Evolutionary conservation across 92 coral and sea anemone species (phyloP), one percentile per base, ranked within the genome.

Genomic region (Porites evermanni): DNA sequence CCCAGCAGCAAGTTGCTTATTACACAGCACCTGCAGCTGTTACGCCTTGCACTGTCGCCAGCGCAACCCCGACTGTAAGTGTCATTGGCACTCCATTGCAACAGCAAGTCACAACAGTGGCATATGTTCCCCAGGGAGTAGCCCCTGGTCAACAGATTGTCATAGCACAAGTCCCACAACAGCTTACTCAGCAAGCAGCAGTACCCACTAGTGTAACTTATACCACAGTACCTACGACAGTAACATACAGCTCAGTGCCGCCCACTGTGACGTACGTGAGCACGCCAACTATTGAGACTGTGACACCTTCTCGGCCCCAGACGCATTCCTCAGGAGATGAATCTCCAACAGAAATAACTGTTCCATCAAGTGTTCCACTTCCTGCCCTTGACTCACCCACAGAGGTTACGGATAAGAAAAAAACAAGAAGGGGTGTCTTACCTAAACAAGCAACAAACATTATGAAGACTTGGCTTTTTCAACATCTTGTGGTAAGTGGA

Each of bases 381-480:
- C 96, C 95, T 52, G 89, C 98, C 6, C 91, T 96, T 44, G 97
- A 93, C 79, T 95, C 98, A 1, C 95, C 95, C 10, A 92, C 99
- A 11, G 96, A 90, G 54, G 80, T 87, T 53, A 88, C 97, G 21
- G 96, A 94, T 64, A 92, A 90, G 86, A 97, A 97, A 87, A 88
- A 91, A 80, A 84, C 97, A 11, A 97, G 95, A 78, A 84, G 99
- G 72, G 98, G 99, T 1, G 96, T 97, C 14, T 80, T 97, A 26
- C 99, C 99, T 2, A 97, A 97, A 87, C 98, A 95, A 71, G 99
- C 99, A 13, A 97, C 99, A 51, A 93, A 90, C 58, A 93, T 95
- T 38, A 97, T 97, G 99, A 97, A 97, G 78, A 93, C 98, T 12
- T 97, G 99, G 99, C 93, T 97, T 74, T 97, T 97, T 69, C 96